These are phyloP conservation scores for Eueides isabella DNA, from an alignment of 1,140 invertebrate genomes.

Conservation along the genomic window DNA sequence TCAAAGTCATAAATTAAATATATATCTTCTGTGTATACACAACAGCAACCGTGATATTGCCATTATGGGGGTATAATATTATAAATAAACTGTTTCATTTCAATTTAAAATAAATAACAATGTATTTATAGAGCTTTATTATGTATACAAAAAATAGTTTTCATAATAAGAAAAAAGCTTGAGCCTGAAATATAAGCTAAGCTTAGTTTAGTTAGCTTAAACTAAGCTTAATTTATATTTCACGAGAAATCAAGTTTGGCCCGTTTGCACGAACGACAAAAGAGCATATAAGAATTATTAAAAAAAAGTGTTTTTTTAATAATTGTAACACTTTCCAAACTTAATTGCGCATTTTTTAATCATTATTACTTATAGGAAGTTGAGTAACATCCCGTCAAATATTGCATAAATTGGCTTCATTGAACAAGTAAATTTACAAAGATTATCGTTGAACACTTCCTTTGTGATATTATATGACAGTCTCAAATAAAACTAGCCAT, in stretches of 20 bases:
- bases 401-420: slow-evolving; percentile 4
- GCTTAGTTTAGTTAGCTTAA: too few species aligned
- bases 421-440: slow-evolving; percentile 7
- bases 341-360: slow-evolving; percentile 15
- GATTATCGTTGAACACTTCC: background rate
- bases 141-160: too few species aligned
- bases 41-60: background rate
- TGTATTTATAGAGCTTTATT: too few species aligned
- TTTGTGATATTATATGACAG: background rate
- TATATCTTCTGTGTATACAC: background rate
- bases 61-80: background rate
- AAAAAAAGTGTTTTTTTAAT: background rate
- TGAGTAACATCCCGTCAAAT: slow-evolving; percentile 15
- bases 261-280: background rate
- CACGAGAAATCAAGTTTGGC: background rate
- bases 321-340: slow-evolving; percentile 19
- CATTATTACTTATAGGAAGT: slow-evolving; percentile 5
- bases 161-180: too few species aligned
- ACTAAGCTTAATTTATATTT: too few species aligned
- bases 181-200: too few species aligned
- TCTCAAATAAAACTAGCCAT: background rate
- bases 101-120: too few species aligned
- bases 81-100: background rate
- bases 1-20: too few species aligned
- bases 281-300: background rate